Evolutionary conservation across 2,888 invertebrate species (phyloP).

Genomic region (Scaptomyza cyrtandrae): DNA sequence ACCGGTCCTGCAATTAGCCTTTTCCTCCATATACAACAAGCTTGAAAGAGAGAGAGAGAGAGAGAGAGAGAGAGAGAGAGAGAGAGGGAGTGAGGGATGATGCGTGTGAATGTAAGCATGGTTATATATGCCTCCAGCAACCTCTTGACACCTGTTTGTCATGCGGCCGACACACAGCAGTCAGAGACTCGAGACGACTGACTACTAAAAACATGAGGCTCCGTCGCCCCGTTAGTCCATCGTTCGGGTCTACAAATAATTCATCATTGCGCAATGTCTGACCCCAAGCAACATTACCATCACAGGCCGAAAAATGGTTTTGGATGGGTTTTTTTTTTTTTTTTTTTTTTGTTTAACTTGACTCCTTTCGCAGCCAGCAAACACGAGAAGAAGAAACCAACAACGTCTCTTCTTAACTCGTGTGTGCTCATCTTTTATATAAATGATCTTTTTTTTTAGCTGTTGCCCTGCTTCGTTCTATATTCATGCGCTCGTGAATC

Average conservation of each 20-base stretch:
- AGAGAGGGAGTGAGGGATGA: not conserved
- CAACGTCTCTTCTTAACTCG: slow-evolving; percentile 37
- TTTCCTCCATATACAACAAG: no score
- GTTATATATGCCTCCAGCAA: slow-evolving; percentile 27
- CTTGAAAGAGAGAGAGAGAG: no score
- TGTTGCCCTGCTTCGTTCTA: slow-evolving; percentile 32
- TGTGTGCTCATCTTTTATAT: slow-evolving; percentile 70
- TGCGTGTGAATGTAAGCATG: slow-evolving; percentile 13
- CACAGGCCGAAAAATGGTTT: slow-evolving; percentile 39
- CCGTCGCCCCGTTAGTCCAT: slow-evolving; percentile 14
- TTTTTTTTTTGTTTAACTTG: not conserved
- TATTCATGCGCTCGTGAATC: slow-evolving; percentile 26
- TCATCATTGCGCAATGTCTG: slow-evolving; percentile 72
- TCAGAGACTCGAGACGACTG: slow-evolving; percentile 5
- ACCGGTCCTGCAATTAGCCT: slow-evolving; percentile 30
- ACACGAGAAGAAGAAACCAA: slow-evolving; percentile 45
- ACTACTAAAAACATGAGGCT: slow-evolving; percentile 2
- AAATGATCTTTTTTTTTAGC: slow-evolving; percentile 60
- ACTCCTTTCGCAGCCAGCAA: slow-evolving; percentile 37
- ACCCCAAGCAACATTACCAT: slow-evolving; percentile 52
- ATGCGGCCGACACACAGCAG: slow-evolving; percentile 37
- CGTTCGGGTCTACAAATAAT: slow-evolving; percentile 76
- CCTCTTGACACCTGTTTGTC: slow-evolving; percentile 80
- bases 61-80: not conserved
- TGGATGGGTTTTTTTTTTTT: not conserved